Evolutionary conservation across 2,888 invertebrate species (phyloP), one percentile per base, ranked within the genome.

Genomic region (Harmothoe impar): DNA sequence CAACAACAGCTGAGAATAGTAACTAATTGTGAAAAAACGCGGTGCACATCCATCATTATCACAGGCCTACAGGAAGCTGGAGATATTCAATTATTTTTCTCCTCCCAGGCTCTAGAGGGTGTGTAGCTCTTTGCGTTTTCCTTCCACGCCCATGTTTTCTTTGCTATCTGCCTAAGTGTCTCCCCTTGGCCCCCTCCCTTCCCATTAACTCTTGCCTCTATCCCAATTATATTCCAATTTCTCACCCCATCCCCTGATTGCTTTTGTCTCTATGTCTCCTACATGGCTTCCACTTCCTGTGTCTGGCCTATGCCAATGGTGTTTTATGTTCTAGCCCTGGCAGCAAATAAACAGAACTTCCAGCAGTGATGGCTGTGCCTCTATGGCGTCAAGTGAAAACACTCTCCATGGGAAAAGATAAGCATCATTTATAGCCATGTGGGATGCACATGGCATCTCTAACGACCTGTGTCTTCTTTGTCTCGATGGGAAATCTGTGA

Each of bases 401-500:
- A 43, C 43, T 43, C 43, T 43, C 10, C 10, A 43, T 43, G 43
- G 43, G 43, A 43, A 72, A 72, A 72, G 25, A 72, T 72, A n/a
- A 72, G 29, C 15, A 72, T 25, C 15, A 72, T 72, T 72, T 72
- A 29, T 72, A 25, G 43, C 43, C 72, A 72, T 72, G 72, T 72
- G 72, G 0, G 72, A 29, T 72, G 72, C 72, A 72, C 72, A 29
- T 72, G 72, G 62, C n/a, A n/a, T n/a, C n/a, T n/a, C 43, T 43
- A 43, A 43, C 43, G 43, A 43, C 43, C 43, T 43, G 43, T 43
- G 10, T 7, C 43, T 43, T 10, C 43, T 43, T 43, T 10, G 43
- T 43, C 3, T 43, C 5, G 10, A 43, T 43, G 43, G 43, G 43
- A 43, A 43, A 43, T 43, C 43, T 43, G 43, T 3, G 43, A 10